phyloP scores from a whole-genome alignment of 2,797 vertebrate species.

The Alca torda region DNA sequence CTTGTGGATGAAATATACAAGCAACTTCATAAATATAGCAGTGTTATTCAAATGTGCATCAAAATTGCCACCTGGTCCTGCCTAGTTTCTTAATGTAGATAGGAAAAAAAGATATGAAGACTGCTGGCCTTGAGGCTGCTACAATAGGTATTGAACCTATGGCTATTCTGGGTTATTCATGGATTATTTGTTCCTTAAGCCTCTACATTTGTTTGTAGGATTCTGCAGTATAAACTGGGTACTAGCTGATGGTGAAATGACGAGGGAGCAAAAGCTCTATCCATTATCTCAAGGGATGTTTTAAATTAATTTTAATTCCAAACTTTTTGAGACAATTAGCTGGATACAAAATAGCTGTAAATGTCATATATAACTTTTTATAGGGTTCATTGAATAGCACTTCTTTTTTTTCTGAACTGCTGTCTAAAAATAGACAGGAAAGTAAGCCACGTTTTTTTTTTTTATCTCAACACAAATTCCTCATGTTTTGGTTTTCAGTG shows the following conservation, averaged over 20 bases:
- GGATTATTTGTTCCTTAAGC: background rate
- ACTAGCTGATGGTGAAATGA: conserved; percentile 3
- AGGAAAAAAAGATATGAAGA: background rate
- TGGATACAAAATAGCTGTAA: conserved; percentile 8
- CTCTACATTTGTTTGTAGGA: background rate
- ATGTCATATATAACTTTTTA: background rate
- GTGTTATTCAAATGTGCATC: background rate
- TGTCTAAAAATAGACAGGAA: background rate
- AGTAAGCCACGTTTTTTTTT: background rate
- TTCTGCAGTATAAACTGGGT: background rate
- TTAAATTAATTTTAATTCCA: background rate
- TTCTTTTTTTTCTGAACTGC: background rate
- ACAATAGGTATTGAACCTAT: background rate
- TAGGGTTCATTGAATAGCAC: background rate
- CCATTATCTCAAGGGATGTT: background rate
- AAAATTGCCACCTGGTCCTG: background rate
- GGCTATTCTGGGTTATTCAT: background rate
- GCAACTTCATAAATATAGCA: background rate
- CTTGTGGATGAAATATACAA: background rate
- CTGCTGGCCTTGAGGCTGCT: background rate
- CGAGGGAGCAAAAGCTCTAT: background rate
- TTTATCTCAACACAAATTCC: background rate
- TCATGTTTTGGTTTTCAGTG: background rate
- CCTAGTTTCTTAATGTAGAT: background rate
- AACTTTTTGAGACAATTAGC: background rate